Conservation (phyloP, 2,888 invertebrate genomes). For the Agapostemon virescens region DNA sequence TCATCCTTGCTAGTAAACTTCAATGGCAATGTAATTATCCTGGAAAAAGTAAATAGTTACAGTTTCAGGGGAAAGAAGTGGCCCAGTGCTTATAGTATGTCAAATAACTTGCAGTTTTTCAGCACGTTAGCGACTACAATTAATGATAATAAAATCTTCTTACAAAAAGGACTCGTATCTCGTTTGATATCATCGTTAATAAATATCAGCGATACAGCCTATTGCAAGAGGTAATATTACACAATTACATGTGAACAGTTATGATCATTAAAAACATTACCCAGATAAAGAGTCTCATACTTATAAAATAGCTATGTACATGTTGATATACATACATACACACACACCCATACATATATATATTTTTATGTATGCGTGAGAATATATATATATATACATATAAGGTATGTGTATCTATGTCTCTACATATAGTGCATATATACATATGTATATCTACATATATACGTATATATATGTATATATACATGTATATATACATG, state of each 20-base stretch:
- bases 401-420: neutral
- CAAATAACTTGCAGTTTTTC: neutral
- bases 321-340: conserved; percentile 1
- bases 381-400: conserved; percentile 14
- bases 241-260: conserved; percentile 24
- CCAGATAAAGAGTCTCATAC: conserved; percentile 19
- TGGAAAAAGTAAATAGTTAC: conserved; percentile 75
- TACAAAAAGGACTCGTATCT: conserved; percentile 19
- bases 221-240: conserved; percentile 14
- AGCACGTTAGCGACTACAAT: neutral
- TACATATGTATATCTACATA: conserved; percentile 7
- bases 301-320: conserved; percentile 33
- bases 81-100: conserved; percentile 25
- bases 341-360: neutral
- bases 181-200: conserved; percentile 14
- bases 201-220: conserved; percentile 16
- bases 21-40: conserved; percentile 70
- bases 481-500: conserved; percentile 22
- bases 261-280: conserved; percentile 22
- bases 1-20: conserved; percentile 65
- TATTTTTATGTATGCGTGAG: no score
- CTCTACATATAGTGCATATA: neutral
- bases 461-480: conserved; percentile 15
- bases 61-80: conserved; percentile 71
- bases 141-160: conserved; percentile 20